phyloP scores from a whole-genome alignment of 2,113 vertebrate species.

The Mystacornis crossleyi region DNA sequence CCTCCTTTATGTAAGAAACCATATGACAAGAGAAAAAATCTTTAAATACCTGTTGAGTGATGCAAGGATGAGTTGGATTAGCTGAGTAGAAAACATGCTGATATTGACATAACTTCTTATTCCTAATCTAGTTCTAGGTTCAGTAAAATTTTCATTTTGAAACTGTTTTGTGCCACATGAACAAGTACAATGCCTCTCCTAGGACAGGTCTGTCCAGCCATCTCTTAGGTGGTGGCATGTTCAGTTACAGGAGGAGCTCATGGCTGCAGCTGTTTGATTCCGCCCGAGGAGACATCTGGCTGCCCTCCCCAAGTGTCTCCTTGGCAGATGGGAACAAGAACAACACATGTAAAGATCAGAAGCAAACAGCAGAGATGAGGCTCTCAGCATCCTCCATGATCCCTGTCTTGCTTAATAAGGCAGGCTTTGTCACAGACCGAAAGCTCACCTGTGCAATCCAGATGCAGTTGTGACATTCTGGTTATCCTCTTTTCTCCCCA shows the following conservation, averaged over 20 bases:
- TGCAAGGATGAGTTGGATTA: neutral
- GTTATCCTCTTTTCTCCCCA: neutral
- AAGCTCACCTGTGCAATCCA: neutral
- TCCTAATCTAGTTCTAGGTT: neutral
- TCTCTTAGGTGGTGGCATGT: neutral
- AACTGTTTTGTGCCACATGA: neutral
- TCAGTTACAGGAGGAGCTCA: neutral
- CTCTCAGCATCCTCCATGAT: neutral
- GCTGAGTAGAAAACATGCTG: neutral
- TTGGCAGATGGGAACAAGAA: neutral
- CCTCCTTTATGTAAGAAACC: neutral
- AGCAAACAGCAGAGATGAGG: neutral
- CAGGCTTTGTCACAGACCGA: neutral
- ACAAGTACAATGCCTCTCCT: neutral
- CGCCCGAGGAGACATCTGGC: neutral
- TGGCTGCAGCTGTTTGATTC: neutral
- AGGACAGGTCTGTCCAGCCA: neutral
- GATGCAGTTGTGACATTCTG: neutral
- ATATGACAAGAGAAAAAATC: neutral
- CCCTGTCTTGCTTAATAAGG: neutral
- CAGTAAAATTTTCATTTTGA: neutral
- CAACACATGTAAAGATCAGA: neutral
- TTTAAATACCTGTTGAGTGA: neutral
- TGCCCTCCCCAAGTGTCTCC: neutral
- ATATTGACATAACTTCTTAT: neutral